Percentiles rank a stretch among this genome's conserved stretches.
These are phyloP conservation scores for Coptodon rendalli DNA, from an alignment of 2,113 vertebrate species.

Conservation along the genomic window DNA sequence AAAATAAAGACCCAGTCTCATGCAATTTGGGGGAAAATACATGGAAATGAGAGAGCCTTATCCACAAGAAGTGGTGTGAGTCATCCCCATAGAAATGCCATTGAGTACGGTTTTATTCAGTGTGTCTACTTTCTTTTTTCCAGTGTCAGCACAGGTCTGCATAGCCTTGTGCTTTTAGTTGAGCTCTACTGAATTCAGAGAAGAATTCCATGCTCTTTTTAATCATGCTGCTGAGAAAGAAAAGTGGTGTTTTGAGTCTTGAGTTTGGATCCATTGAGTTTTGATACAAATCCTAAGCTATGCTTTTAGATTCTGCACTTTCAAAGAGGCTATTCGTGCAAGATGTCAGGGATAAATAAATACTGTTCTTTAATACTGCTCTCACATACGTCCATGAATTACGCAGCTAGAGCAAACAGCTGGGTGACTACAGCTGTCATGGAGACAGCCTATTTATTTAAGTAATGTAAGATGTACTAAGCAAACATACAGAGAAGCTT, in stretches of 20 bases:
- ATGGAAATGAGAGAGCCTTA: neutral
- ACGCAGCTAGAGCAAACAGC: neutral
- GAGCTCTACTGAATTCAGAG: neutral
- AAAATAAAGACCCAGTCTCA: neutral
- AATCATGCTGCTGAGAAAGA: neutral
- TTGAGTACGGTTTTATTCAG: neutral
- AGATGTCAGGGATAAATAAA: neutral
- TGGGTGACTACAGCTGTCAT: neutral
- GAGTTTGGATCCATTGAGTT: neutral
- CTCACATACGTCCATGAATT: neutral
- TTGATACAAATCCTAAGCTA: neutral
- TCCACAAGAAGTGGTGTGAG: neutral
- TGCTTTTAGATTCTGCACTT: neutral
- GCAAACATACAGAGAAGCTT: neutral
- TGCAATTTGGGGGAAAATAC: neutral
- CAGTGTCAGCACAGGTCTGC: neutral
- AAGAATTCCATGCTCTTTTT: neutral
- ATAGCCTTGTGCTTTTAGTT: neutral
- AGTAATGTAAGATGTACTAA: neutral
- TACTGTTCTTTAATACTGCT: neutral
- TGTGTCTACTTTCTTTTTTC: neutral
- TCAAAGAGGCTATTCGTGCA: neutral
- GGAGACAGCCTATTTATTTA: neutral
- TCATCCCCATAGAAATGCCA: neutral
- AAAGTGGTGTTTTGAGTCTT: neutral